phyloP scores from a whole-genome alignment of 2,797 vertebrate genomes.

The Hafferia zeledoni region DNA sequence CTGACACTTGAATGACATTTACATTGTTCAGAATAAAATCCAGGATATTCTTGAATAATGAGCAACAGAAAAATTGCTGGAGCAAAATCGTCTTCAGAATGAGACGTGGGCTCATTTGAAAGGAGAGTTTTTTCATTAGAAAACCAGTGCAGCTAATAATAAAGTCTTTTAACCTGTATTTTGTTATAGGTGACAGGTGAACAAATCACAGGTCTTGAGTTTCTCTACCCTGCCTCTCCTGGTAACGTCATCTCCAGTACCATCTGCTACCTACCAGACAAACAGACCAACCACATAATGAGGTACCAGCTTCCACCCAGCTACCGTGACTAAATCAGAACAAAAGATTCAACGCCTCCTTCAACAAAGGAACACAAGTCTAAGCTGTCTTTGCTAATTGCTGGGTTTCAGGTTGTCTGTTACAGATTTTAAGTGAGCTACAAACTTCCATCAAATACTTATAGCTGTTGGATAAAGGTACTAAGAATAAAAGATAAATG shows the following conservation, averaged over 20 bases:
- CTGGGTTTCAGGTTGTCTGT: slow-evolving; percentile 81
- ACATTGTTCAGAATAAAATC: slow-evolving; percentile 69
- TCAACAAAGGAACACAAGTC: slow-evolving; percentile 81
- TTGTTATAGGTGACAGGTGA: slow-evolving; percentile 84
- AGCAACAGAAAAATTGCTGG: slow-evolving; percentile 20
- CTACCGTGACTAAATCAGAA: slow-evolving; percentile 85
- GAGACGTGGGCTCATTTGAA: neutral
- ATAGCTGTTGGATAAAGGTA: slow-evolving; percentile 69
- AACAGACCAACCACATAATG: slow-evolving; percentile 81
- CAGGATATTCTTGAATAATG: slow-evolving; percentile 56
- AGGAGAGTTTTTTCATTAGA: slow-evolving; percentile 9
- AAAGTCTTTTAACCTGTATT: slow-evolving; percentile 73
- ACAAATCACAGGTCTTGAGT: slow-evolving; percentile 79
- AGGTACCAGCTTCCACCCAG: slow-evolving; percentile 83
- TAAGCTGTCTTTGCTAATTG: slow-evolving; percentile 79
- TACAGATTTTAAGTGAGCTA: slow-evolving; percentile 74
- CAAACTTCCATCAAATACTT: slow-evolving; percentile 76
- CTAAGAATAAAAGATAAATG: slow-evolving; percentile 70
- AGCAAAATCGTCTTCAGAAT: neutral
- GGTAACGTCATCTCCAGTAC: slow-evolving; percentile 78
- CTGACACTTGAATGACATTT: slow-evolving; percentile 78
- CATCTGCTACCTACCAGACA: slow-evolving; percentile 83
- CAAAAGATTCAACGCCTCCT: slow-evolving; percentile 84
- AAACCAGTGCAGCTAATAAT: slow-evolving; percentile 58
- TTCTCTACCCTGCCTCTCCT: slow-evolving; percentile 76